These are phyloP conservation scores for Umimayanthus chanpuru DNA, from an alignment of 92 coral and sea anemone species.

Conservation along the genomic window DNA sequence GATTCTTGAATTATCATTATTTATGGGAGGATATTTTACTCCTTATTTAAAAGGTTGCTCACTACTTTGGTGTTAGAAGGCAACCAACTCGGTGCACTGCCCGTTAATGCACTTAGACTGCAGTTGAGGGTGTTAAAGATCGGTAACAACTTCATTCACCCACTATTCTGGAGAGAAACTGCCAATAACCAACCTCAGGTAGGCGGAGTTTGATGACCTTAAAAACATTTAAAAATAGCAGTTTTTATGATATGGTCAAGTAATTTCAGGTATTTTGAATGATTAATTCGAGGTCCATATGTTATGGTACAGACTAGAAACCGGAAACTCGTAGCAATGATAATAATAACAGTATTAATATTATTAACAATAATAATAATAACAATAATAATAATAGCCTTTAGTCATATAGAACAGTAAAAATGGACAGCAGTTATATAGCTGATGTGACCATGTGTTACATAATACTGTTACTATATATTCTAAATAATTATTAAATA, in stretches of 20 bases:
- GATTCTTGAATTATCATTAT: neutral
- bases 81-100: slow-evolving; percentile 91
- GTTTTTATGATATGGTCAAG: neutral
- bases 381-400: too few species aligned
- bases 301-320: neutral
- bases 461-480: too few species aligned
- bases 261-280: neutral
- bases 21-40: neutral
- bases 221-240: neutral
- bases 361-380: too few species aligned
- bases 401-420: too few species aligned
- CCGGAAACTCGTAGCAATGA: too few species aligned
- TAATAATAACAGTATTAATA: too few species aligned
- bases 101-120: slow-evolving; percentile 66
- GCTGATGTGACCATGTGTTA: too few species aligned
- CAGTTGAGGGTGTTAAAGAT: slow-evolving; percentile 74
- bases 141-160: slow-evolving; percentile 81
- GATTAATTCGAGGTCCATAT: neutral
- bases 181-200: slow-evolving; percentile 93
- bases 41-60: slow-evolving; percentile 56
- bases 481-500: too few species aligned
- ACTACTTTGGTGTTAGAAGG: slow-evolving; percentile 87
- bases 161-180: slow-evolving; percentile 94
- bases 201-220: neutral
- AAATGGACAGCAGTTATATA: too few species aligned